Percentiles rank a stretch among this genome's conserved stretches.
phyloP scores from a whole-genome alignment of 2,888 invertebrate species.

The Leucophenga montana region DNA sequence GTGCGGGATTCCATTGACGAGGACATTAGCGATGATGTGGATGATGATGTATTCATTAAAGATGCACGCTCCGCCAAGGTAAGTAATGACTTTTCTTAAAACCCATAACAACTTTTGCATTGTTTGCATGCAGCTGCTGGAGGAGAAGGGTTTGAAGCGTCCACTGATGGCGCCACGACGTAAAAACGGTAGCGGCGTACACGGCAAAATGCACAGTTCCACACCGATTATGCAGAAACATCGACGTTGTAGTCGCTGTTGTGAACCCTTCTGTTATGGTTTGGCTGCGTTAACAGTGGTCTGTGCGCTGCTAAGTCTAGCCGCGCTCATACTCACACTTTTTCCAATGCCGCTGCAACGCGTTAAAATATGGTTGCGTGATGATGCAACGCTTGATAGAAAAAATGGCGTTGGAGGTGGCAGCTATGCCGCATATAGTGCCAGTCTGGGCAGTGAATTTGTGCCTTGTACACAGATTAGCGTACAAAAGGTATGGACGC shows the following conservation, averaged over 20 bases:
- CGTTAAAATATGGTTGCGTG: slow-evolving; percentile 76
- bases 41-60: slow-evolving; percentile 84
- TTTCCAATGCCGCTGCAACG: slow-evolving; percentile 79
- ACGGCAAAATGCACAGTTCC: slow-evolving; percentile 68
- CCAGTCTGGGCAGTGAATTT: slow-evolving; percentile 65
- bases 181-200: slow-evolving; percentile 70
- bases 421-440: slow-evolving; percentile 48
- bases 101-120: background rate
- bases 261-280: slow-evolving; percentile 80
- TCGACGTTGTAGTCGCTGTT: slow-evolving; percentile 75
- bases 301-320: slow-evolving; percentile 77
- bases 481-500: slow-evolving; percentile 77
- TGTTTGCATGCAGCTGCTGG: slow-evolving; percentile 74
- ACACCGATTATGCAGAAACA: slow-evolving; percentile 75
- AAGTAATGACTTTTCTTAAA: slow-evolving; percentile 26
- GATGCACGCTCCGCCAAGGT: slow-evolving; percentile 81
- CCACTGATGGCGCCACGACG: slow-evolving; percentile 84
- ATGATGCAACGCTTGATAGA: slow-evolving; percentile 40
- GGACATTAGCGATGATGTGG: slow-evolving; percentile 82
- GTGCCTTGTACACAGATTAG: slow-evolving; percentile 72
- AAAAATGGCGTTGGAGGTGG: slow-evolving; percentile 29
- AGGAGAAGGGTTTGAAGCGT: slow-evolving; percentile 81
- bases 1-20: slow-evolving; percentile 82
- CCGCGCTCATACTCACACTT: slow-evolving; percentile 78
- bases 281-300: slow-evolving; percentile 77